phyloP scores from a whole-genome alignment of 2,797 vertebrate genomes.

The Crenichthys baileyi region DNA sequence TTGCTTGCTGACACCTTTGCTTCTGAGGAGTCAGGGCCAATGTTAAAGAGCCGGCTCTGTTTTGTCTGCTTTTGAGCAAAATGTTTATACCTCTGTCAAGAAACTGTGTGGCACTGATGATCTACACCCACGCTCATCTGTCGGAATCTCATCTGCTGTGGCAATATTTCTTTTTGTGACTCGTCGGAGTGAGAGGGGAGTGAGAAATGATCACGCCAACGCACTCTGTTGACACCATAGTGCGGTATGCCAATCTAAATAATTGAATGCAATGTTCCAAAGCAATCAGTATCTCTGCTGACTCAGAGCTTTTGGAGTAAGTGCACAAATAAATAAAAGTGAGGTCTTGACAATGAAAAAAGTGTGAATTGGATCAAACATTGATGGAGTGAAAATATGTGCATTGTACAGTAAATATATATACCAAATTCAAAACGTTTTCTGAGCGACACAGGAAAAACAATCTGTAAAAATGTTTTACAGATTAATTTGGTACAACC shows the following conservation, averaged over 20 bases:
- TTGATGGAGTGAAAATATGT: neutral
- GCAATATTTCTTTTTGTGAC: constrained; percentile 37
- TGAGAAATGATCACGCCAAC: constrained; percentile 27
- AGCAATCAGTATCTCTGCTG: constrained; percentile 31
- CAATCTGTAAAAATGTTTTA: neutral
- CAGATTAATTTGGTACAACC: neutral
- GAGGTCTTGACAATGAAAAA: constrained; percentile 6
- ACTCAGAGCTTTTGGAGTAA: constrained; percentile 20
- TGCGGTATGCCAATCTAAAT: constrained; percentile 22
- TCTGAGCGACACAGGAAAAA: neutral
- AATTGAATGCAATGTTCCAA: constrained; percentile 33
- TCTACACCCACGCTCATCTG: constrained; percentile 53
- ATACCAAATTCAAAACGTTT: no score
- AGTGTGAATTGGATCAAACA: neutral
- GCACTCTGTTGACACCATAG: constrained; percentile 29
- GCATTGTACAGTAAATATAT: neutral
- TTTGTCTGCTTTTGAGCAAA: constrained; percentile 56
- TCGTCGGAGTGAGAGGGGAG: constrained; percentile 42
- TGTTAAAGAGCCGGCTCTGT: constrained; percentile 55
- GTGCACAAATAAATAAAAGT: constrained; percentile 14
- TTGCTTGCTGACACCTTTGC: constrained; percentile 52
- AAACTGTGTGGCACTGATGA: constrained; percentile 41
- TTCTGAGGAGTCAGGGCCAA: constrained; percentile 49
- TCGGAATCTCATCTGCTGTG: constrained; percentile 57
- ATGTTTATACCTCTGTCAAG: constrained; percentile 71